Base-by-base conservation (phyloP, 2,113 vertebrate species). In the Apaloderma vittatum region DNA sequence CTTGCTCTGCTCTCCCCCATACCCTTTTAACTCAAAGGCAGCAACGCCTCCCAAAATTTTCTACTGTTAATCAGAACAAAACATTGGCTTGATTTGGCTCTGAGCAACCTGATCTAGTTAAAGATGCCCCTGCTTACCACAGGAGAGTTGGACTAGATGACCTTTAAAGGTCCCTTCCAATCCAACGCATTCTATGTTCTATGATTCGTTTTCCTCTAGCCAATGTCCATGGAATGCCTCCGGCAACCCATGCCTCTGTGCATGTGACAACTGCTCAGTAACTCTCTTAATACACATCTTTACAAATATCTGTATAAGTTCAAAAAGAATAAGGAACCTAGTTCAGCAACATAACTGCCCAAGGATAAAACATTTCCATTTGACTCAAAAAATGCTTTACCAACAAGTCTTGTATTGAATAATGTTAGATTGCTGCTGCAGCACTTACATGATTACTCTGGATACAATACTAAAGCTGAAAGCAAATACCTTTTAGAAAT, bases 211-310 rank as follows among this genome's bases (percentile, higher is more conserved):
- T 78, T 45, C 19, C 18, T 70, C 23, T 30, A 72, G 23, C 6
- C 10, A 36, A 3, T 0, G 2, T 49, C 58, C 24, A 10, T 3
- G 2, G 40, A 59, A 24, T 0, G 0, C 32, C 22, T 55, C 46
- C 59, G 76, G 54, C 43, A 86, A 45, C 23, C 46, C 27, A 23
- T 17, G 32, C 3, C 4, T 59, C 36, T 27, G 34, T n/a, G 59
- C 48, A 72, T 5, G 24, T 4, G 12, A 73, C 10, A 54, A 15
- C 27, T 34, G 19, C 40, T 90, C 65, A 93, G 70, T 48, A 71
- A 32, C 18, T 43, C 11, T 36, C 26, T 86, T 72, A 71, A 74
- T 74, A 86, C 27, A 71, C 5, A 30, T 34, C 22, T 22, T 5
- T 40, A 70, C 2, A 65, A 46, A 40, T 24, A 76, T 10, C 21